Evolutionary conservation across 2,888 invertebrate genomes (phyloP).

Genomic region (Pheosia tremula): DNA sequence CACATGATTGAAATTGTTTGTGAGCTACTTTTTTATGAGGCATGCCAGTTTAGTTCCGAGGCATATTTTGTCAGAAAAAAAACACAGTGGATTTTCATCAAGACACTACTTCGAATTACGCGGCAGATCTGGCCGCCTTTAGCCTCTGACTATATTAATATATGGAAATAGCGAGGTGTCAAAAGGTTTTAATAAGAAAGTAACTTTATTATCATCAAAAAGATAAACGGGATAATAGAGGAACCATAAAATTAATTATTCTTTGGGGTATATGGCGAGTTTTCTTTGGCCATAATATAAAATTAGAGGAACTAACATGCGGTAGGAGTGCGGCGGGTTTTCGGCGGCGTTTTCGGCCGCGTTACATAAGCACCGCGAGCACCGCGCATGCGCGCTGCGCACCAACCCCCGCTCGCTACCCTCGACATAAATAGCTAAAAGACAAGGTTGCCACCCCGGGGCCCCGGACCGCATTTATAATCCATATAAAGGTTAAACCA

Average conservation of each 20-base stretch:
- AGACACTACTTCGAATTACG: neutral
- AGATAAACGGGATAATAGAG: slow-evolving; percentile 12
- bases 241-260: slow-evolving; percentile 50
- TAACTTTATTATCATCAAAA: slow-evolving; percentile 46
- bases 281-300: slow-evolving; percentile 12
- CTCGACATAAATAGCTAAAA: slow-evolving; percentile 83
- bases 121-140: neutral
- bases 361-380: slow-evolving; percentile 76
- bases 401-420: slow-evolving; percentile 68
- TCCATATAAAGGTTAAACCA: slow-evolving; percentile 81
- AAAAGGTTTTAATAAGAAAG: slow-evolving; percentile 29
- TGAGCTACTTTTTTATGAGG: neutral
- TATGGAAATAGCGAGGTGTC: slow-evolving; percentile 32
- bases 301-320: slow-evolving; percentile 42
- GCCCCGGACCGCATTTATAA: slow-evolving; percentile 80
- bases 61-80: neutral
- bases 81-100: neutral
- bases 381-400: slow-evolving; percentile 72
- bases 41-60: neutral
- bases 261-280: slow-evolving; percentile 41
- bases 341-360: slow-evolving; percentile 55
- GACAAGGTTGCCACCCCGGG: slow-evolving; percentile 82
- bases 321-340: slow-evolving; percentile 51
- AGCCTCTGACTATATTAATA: slow-evolving; percentile 17
- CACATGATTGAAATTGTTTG: neutral